phyloP scores from a whole-genome alignment of 2,113 vertebrate genomes.

The Lathamus discolor region DNA sequence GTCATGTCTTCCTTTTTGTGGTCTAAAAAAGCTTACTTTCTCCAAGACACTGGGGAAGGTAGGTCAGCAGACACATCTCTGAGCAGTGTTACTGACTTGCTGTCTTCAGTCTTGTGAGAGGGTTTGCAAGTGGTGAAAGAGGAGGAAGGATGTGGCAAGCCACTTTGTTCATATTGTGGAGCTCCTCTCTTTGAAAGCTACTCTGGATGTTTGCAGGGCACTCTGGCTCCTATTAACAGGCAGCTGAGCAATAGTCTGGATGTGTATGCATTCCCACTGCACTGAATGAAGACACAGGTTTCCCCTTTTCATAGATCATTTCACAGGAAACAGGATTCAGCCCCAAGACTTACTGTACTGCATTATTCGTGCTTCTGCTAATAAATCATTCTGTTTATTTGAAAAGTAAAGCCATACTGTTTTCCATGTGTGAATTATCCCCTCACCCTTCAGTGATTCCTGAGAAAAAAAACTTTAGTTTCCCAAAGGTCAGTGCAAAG shows the following conservation, averaged over 20 bases:
- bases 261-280: neutral
- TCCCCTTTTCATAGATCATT: conserved; percentile 32
- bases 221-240: conserved; percentile 22
- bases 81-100: neutral
- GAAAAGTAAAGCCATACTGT: conserved; percentile 13
- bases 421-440: conserved; percentile 35
- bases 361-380: neutral
- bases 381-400: conserved; percentile 44
- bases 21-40: neutral
- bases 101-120: neutral
- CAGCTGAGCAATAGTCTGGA: conserved; percentile 7
- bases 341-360: neutral
- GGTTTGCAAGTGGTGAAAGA: neutral
- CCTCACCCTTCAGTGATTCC: neutral
- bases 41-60: neutral
- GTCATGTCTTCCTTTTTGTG: neutral
- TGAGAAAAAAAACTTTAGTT: neutral
- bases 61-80: neutral
- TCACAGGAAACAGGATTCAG: conserved; percentile 29
- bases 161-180: neutral
- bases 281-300: neutral
- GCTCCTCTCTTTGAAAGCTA: conserved; percentile 14
- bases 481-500: neutral
- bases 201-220: neutral
- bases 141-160: conserved; percentile 20